Conservation (phyloP, 2,113 vertebrate genomes). For the Pelusios castaneus region DNA sequence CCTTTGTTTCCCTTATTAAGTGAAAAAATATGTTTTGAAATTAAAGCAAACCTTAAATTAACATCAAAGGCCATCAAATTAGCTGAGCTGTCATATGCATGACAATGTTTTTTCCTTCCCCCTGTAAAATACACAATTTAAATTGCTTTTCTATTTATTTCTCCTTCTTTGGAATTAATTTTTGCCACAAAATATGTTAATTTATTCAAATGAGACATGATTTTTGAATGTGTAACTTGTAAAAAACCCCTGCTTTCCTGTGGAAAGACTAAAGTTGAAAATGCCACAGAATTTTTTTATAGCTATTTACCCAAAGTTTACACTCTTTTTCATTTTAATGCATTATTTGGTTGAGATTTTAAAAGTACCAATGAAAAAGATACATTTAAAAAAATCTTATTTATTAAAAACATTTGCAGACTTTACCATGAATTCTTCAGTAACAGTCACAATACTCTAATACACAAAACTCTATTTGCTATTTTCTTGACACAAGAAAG, state of each 20-base stretch:
- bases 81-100: constrained; percentile 67
- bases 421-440: neutral
- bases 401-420: constrained; percentile 21
- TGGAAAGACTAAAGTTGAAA: constrained; percentile 57
- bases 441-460: neutral
- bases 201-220: constrained; percentile 79
- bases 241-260: constrained; percentile 62
- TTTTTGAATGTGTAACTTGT: constrained; percentile 69
- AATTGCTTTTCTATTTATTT: constrained; percentile 76
- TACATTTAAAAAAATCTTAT: neutral
- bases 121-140: constrained; percentile 70
- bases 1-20: constrained; percentile 84
- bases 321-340: constrained; percentile 2
- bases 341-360: neutral
- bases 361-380: constrained; percentile 6
- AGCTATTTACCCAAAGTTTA: constrained; percentile 28
- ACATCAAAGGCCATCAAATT: constrained; percentile 77
- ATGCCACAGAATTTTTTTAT: neutral
- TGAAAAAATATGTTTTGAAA: constrained; percentile 83
- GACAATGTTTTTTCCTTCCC: constrained; percentile 42
- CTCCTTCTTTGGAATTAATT: constrained; percentile 77
- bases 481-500: neutral
- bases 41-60: constrained; percentile 79
- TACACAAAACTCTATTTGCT: neutral
- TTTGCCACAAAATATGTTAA: constrained; percentile 77